phyloP scores from a whole-genome alignment of 2,888 invertebrate genomes.

The Synanthedon tipuliformis region DNA sequence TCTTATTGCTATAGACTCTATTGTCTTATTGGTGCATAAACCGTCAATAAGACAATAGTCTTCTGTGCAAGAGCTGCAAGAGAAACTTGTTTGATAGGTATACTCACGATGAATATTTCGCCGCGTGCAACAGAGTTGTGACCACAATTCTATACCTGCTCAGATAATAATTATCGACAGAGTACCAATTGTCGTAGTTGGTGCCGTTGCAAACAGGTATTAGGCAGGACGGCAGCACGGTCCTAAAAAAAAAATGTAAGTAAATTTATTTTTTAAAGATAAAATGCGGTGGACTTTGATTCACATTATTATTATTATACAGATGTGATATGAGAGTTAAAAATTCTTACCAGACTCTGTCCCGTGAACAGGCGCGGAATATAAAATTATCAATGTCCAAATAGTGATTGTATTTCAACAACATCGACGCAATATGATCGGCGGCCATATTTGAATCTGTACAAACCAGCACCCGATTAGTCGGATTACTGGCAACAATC shows the following conservation, averaged over 20 bases:
- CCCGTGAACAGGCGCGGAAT: constrained; percentile 36
- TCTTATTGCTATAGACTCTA: too few relatives aligned
- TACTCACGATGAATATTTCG: constrained; percentile 47
- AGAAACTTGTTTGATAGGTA: too few relatives aligned
- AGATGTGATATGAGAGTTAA: too few relatives aligned
- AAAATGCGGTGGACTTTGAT: not conserved
- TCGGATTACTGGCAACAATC: constrained; percentile 19
- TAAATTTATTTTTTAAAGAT: not conserved
- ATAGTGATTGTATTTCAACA: constrained; percentile 29
- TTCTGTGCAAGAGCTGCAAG: too few relatives aligned
- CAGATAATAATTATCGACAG: constrained; percentile 22
- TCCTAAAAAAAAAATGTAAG: constrained; percentile 25
- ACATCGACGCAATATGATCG: constrained; percentile 41
- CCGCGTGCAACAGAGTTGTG: constrained; percentile 39
- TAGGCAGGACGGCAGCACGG: constrained; percentile 32
- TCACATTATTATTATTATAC: too few relatives aligned
- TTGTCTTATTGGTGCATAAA: too few relatives aligned
- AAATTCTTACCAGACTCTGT: constrained; percentile 37
- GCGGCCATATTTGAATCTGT: constrained; percentile 57
- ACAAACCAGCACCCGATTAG: constrained; percentile 41
- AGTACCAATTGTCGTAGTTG: constrained; percentile 24
- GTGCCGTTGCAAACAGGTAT: constrained; percentile 37
- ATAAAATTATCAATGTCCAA: constrained; percentile 34
- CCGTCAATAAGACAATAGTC: too few relatives aligned
- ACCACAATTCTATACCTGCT: constrained; percentile 33